Conservation (phyloP, 2,797 vertebrate species). For the Parauchenoglanis punctatus region DNA sequence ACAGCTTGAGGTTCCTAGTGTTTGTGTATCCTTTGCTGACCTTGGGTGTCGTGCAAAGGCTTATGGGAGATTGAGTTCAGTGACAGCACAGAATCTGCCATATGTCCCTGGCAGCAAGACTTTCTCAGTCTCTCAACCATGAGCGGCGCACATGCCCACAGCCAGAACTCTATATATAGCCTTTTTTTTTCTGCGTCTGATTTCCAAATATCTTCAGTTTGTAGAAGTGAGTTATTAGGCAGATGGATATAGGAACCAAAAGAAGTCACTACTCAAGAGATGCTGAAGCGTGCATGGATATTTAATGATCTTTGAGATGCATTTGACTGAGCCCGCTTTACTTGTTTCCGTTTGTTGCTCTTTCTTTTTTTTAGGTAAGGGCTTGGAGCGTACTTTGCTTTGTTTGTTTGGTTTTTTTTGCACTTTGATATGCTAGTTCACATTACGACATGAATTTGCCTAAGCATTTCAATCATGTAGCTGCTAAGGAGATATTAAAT, state of each 20-base stretch:
- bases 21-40: constrained; percentile 45
- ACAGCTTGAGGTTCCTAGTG: constrained; percentile 52
- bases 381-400: neutral
- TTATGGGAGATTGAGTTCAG: constrained; percentile 53
- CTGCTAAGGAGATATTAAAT: neutral
- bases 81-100: constrained; percentile 40
- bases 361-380: neutral
- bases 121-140: constrained; percentile 34
- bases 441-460: neutral
- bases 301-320: constrained; percentile 11
- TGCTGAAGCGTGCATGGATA: constrained; percentile 2
- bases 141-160: constrained; percentile 16
- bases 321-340: neutral
- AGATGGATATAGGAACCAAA: constrained; percentile 29
- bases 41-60: constrained; percentile 47
- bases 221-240: constrained; percentile 15
- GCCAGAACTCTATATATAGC: constrained; percentile 46
- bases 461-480: neutral
- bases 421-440: neutral
- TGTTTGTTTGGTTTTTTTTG: neutral
- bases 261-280: constrained; percentile 14
- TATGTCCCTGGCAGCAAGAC: constrained; percentile 49
- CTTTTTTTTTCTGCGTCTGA: neutral
- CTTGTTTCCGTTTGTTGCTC: neutral
- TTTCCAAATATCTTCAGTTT: constrained; percentile 20